Evolutionary conservation across 2,797 vertebrate genomes (phyloP).

Genomic region (Simalia tracyae): DNA sequence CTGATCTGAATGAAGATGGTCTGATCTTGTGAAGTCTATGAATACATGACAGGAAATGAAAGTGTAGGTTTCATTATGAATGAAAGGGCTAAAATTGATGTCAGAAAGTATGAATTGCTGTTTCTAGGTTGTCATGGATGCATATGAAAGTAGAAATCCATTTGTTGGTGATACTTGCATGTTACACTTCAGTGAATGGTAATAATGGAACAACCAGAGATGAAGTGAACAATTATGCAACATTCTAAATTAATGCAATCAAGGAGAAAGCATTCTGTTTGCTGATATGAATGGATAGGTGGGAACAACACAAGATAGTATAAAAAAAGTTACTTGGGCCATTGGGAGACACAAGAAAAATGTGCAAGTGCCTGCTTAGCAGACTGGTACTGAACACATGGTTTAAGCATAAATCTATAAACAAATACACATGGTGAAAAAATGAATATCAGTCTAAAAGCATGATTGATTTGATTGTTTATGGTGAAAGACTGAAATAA

Average conservation of each 20-base stretch:
- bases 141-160: not conserved
- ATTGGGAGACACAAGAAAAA: not conserved
- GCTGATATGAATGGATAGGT: not conserved
- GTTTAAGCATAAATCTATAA: not conserved
- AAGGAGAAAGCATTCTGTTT: not conserved
- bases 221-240: not conserved
- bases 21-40: not conserved
- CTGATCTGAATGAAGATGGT: not conserved
- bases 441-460: not conserved
- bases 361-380: not conserved
- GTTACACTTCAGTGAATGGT: not conserved
- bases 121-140: not conserved
- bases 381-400: not conserved
- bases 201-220: no score
- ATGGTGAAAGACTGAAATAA: not conserved
- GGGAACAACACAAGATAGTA: not conserved
- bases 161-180: not conserved
- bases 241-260: not conserved
- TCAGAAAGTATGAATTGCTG: not conserved
- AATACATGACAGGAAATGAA: not conserved
- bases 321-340: not conserved
- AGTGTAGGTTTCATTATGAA: not conserved
- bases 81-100: not conserved
- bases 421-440: not conserved
- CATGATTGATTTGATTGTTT: not conserved